Percentiles rank a stretch among this genome's conserved stretches.
Evolutionary conservation across 2,797 vertebrate species (phyloP).

Genomic region (Margarornis squamiger): DNA sequence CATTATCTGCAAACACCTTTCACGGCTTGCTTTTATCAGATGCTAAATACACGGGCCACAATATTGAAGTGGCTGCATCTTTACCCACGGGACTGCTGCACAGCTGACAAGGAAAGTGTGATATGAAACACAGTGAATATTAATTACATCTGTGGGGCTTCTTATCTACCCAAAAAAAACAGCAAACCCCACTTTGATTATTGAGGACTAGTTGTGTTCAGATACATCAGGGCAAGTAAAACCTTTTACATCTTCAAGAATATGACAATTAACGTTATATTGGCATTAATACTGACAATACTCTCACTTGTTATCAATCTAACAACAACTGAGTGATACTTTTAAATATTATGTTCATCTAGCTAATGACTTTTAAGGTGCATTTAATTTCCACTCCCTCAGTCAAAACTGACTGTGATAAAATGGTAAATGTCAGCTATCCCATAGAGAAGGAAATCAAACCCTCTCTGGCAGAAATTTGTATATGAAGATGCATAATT

Average conservation of each 20-base stretch:
- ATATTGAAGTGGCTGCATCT: neutral
- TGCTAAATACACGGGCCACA: neutral
- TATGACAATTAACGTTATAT: neutral
- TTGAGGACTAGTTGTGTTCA: neutral
- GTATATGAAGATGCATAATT: neutral
- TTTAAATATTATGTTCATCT: neutral
- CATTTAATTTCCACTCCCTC: neutral
- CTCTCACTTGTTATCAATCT: neutral
- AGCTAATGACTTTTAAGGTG: neutral
- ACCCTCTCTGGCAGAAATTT: neutral
- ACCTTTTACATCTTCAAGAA: neutral
- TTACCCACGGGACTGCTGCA: neutral
- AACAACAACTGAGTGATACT: neutral
- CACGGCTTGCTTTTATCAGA: neutral
- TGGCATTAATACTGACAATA: neutral
- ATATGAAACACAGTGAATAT: neutral
- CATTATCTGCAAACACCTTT: neutral
- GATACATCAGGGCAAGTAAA: neutral
- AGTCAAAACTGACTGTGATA: neutral
- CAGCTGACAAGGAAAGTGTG: neutral
- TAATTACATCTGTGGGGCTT: neutral
- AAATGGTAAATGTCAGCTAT: neutral
- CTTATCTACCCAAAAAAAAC: neutral
- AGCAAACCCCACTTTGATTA: neutral
- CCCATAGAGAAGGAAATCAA: neutral